Conservation (phyloP, 2,888 invertebrate genomes). For the Hybos culiciformis region DNA sequence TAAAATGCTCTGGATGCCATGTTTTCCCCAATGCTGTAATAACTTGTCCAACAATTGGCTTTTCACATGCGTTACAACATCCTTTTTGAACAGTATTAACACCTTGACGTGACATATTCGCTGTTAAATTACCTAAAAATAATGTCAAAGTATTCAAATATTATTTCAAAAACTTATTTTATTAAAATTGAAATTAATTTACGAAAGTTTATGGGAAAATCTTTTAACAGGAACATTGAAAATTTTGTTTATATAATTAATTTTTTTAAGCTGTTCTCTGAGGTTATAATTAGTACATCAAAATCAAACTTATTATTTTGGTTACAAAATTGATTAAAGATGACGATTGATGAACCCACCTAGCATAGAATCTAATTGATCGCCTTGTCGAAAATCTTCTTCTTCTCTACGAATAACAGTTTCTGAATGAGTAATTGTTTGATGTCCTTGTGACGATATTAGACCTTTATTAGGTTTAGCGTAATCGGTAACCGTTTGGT, state of each 20-base stretch:
- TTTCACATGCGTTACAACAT: conserved; percentile 97
- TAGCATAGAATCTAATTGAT: conserved; percentile 43
- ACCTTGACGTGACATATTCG: conserved; percentile 98
- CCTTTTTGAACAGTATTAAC: conserved; percentile 98
- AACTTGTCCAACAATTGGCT: conserved; percentile 96
- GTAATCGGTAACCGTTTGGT: conserved; percentile 56
- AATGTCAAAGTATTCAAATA: not conserved
- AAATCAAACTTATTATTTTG: no score
- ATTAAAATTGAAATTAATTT: not conserved
- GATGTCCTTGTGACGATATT: conserved; percentile 25
- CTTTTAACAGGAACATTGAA: no score
- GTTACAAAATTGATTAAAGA: no score
- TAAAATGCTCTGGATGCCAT: conserved; percentile 99
- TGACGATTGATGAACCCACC: no score
- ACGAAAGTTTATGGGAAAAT: no score
- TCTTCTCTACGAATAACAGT: conserved; percentile 30
- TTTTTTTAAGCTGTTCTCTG: no score
- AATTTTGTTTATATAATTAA: no score
- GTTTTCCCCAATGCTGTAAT: conserved; percentile 89
- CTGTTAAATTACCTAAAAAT: conserved; percentile 47
- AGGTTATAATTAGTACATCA: no score
- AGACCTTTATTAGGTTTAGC: conserved; percentile 50
- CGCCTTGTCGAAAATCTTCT: conserved; percentile 21
- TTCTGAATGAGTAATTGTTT: conserved; percentile 27
- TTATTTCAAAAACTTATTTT: not conserved